phyloP scores from a whole-genome alignment of 1,140 invertebrate species.

The Hyles vespertilio region DNA sequence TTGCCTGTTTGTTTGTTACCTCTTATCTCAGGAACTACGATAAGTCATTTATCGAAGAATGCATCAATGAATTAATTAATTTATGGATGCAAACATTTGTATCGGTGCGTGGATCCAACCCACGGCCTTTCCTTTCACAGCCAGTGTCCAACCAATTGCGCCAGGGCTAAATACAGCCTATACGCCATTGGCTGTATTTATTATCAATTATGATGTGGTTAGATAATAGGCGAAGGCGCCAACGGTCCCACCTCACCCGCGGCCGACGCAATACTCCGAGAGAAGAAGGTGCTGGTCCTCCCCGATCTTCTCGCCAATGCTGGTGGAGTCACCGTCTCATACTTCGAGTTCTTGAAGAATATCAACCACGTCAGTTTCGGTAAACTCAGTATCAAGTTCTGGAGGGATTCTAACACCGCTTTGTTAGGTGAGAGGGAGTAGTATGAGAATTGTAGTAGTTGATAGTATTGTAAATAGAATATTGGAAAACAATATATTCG shows the following conservation, averaged over 20 bases:
- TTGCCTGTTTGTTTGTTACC: too few species aligned
- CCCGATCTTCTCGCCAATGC: conserved; percentile 91
- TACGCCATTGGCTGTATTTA: too few species aligned
- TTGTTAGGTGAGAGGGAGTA: conserved; percentile 31
- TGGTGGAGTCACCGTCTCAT: conserved; percentile 93
- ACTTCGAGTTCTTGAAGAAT: conserved; percentile 96
- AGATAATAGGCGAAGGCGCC: conserved; percentile 85
- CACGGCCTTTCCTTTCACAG: too few species aligned
- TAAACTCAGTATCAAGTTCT: conserved; percentile 90
- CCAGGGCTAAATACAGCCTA: too few species aligned
- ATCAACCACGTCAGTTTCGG: conserved; percentile 86
- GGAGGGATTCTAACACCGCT: conserved; percentile 83
- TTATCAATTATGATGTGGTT: not conserved
- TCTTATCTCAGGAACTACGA: too few species aligned
- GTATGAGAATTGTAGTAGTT: not conserved
- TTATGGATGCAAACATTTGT: too few species aligned
- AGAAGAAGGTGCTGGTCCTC: conserved; percentile 87
- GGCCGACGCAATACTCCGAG: conserved; percentile 84
- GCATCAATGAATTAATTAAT: too few species aligned
- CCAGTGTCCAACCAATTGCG: too few species aligned
- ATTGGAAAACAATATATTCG: not conserved
- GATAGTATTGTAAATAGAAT: not conserved
- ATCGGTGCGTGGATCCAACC: too few species aligned
- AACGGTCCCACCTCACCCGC: conserved; percentile 92
- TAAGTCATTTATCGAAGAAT: too few species aligned